phyloP scores from a whole-genome alignment of 1,140 invertebrate species.

The Bradynema listronoti region DNA sequence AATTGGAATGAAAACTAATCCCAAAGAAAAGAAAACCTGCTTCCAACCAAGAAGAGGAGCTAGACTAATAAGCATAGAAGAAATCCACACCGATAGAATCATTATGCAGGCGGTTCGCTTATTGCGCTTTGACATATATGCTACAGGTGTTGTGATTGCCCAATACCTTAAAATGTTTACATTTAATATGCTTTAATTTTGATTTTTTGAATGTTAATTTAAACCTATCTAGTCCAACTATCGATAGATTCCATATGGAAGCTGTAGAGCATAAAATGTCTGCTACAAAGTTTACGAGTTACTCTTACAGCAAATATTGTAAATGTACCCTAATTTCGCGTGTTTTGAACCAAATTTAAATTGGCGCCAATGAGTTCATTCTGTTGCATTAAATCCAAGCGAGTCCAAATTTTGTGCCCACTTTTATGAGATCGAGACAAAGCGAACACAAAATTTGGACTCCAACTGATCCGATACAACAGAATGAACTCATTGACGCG shows the following conservation, averaged over 20 bases:
- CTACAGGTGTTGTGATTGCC: constrained; percentile 56
- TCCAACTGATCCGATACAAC: no score
- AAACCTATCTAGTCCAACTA: constrained; percentile 49
- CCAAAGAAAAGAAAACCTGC: no score
- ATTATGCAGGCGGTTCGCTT: constrained; percentile 49
- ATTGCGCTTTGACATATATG: constrained; percentile 52
- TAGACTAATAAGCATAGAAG: constrained; percentile 50
- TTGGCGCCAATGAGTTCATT: no score
- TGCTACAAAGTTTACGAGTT: no score
- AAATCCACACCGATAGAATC: constrained; percentile 55
- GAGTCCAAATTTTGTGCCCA: no score
- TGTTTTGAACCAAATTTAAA: no score
- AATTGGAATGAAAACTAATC: no score
- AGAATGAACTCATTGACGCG: no score
- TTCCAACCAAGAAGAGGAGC: constrained; percentile 57
- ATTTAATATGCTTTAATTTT: background rate
- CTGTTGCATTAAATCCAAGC: no score
- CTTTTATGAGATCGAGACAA: no score
- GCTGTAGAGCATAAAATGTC: constrained; percentile 57
- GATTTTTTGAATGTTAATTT: background rate
- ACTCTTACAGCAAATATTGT: constrained; percentile 12
- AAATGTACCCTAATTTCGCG: no score
- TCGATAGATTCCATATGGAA: constrained; percentile 54
- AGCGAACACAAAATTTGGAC: no score
- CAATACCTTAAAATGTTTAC: constrained; percentile 37